Conservation (phyloP, 2,888 invertebrate species). For the Abrostola tripartita region DNA sequence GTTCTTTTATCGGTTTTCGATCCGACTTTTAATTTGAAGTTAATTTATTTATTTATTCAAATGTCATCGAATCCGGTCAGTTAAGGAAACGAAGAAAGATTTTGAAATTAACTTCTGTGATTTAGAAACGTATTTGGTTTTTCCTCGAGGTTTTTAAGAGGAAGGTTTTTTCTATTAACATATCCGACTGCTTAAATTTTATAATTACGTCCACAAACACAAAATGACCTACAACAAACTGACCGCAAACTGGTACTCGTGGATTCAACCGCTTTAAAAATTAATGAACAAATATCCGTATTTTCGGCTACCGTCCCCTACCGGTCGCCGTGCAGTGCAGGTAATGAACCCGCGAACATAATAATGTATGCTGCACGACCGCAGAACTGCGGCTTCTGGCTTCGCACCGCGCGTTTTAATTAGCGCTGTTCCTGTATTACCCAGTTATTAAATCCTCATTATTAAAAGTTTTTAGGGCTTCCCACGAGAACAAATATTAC, state of each 20-base stretch:
- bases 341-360: slow-evolving; percentile 28
- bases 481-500: background rate
- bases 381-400: slow-evolving; percentile 13
- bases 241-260: background rate
- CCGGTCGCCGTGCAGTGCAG: slow-evolving; percentile 8
- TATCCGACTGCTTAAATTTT: too few species aligned
- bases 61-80: background rate
- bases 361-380: slow-evolving; percentile 24
- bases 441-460: slow-evolving; percentile 32
- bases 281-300: slow-evolving; percentile 3
- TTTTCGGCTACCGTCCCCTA: slow-evolving; percentile 18
- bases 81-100: background rate
- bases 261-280: background rate
- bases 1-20: slow-evolving; percentile 14
- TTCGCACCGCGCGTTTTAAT: slow-evolving; percentile 32
- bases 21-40: slow-evolving; percentile 16
- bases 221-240: background rate
- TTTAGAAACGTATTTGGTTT: too few species aligned
- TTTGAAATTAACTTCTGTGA: background rate
- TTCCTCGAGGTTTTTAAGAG: too few species aligned
- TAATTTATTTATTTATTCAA: slow-evolving; percentile 13
- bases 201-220: background rate
- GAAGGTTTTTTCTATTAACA: too few species aligned
- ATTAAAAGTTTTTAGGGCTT: slow-evolving; percentile 21
- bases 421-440: slow-evolving; percentile 15